Base-by-base conservation (phyloP, 2,888 invertebrate species). In the Margaritifera margaritifera region DNA sequence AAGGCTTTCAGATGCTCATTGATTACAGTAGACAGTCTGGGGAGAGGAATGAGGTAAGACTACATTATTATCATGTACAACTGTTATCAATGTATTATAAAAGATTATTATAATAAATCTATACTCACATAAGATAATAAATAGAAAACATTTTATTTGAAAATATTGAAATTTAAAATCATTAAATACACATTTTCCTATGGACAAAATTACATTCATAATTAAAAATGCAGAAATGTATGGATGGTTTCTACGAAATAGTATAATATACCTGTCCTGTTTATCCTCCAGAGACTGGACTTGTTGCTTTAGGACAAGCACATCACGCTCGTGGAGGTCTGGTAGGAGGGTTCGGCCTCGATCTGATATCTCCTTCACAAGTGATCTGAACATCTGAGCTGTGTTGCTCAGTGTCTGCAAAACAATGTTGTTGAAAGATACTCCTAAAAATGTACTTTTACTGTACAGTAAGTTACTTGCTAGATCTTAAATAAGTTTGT, bases 251-350 rank as follows among this genome's bases (percentile, higher is more conserved):
- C 42, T 3, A 42, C 1, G 42, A 42, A 42, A 11, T 15, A 42
- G 15, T 11, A n/a, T 25, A 53, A 6, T 64, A 15, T 93, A 92
- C 81, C 81, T 81, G 67, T 92, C 92, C 86, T 95, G 94, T 77
- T 94, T 94, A 82, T 96, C 95, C 74, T 93, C 94, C 81, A 96
- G 90, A 65, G 93, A 93, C 77, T 94, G 94, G 53, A 96, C 91
- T 82, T 94, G 94, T 87, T 96, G 96, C 78, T 94, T 94, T 0
- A 97, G 91, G 77, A 94, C 94, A 31, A 95, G 91, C 86, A 95
- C 94, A 83, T 97, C 97, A 0, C 95, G 94, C 87, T 96, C 96
- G 80, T 94, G 95, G 25, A 97, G 91, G 0, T 95, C 93, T 59
- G 95, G 94, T 80, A 94, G 91, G 62, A 96, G 94, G 25, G 93